Evolutionary conservation across 2,888 invertebrate species (phyloP).

Genomic region (Deilephila elpenor): DNA sequence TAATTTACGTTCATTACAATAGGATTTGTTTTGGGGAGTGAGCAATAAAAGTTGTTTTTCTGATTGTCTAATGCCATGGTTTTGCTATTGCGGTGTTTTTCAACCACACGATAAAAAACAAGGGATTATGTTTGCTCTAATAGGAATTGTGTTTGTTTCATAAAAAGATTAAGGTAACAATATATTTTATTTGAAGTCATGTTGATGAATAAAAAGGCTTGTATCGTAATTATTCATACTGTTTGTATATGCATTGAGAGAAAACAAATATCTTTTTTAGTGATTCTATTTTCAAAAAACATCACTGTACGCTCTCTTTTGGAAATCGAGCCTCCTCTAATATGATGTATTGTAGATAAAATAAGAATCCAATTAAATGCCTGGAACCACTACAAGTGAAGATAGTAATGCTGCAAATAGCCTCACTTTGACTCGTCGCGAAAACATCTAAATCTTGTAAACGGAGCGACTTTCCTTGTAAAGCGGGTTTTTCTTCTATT

Average conservation of each 20-base stretch:
- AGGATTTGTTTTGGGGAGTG: background rate
- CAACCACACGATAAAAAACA: background rate
- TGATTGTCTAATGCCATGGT: background rate
- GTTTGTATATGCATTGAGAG: no score
- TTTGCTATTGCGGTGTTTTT: background rate
- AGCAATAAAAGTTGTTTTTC: constrained; percentile 4
- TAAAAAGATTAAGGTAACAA: background rate
- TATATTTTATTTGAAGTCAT: background rate
- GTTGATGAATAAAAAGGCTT: no score
- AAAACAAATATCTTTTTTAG: no score
- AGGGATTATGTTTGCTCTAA: background rate
- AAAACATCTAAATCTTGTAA: background rate
- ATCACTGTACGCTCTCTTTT: no score
- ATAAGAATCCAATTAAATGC: no score
- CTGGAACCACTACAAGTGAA: no score
- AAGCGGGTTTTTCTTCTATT: background rate
- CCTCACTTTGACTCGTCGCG: no score
- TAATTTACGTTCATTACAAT: background rate
- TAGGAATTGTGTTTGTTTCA: background rate
- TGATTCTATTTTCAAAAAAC: no score
- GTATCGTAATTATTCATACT: no score
- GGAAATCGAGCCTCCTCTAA: no score
- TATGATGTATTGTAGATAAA: no score
- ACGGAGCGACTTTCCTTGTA: background rate
- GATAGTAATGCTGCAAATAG: no score